Conservation (phyloP, 2,888 invertebrate species). For the Polydesmus complanatus region DNA sequence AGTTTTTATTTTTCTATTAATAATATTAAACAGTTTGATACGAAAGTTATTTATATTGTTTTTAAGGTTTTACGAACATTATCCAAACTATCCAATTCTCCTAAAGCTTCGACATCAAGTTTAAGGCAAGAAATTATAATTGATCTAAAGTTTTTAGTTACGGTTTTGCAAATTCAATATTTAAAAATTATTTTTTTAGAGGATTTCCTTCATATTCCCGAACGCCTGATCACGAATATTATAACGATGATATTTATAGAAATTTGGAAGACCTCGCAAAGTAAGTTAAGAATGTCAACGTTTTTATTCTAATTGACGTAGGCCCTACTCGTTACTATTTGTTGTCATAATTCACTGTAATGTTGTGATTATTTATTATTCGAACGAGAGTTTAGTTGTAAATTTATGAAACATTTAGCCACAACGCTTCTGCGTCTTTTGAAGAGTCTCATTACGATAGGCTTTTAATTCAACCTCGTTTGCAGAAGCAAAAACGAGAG, state of each 20-base stretch:
- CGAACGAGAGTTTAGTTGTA: background rate
- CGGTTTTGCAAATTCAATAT: background rate
- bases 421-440: conserved; percentile 9
- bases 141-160: background rate
- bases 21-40: conserved; percentile 7
- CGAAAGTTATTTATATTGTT: background rate
- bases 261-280: conserved; percentile 31
- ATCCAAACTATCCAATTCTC: conserved; percentile 70
- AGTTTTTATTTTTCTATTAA: conserved; percentile 15
- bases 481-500: conserved; percentile 34
- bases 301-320: background rate
- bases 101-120: conserved; percentile 50
- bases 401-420: conserved; percentile 3
- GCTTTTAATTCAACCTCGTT: conserved; percentile 12
- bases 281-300: conserved; percentile 18
- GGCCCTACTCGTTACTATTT: no score
- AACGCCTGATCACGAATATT: conserved; percentile 23
- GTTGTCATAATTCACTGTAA: background rate
- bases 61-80: conserved; percentile 60
- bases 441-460: conserved; percentile 16
- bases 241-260: conserved; percentile 34
- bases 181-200: conserved; percentile 40
- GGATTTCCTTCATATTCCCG: conserved; percentile 61
- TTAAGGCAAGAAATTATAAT: conserved; percentile 51
- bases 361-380: background rate